Evolutionary conservation across 2,797 vertebrate species (phyloP), one percentile per base, ranked within the genome.

Genomic region (Macropus fuliginosus): DNA sequence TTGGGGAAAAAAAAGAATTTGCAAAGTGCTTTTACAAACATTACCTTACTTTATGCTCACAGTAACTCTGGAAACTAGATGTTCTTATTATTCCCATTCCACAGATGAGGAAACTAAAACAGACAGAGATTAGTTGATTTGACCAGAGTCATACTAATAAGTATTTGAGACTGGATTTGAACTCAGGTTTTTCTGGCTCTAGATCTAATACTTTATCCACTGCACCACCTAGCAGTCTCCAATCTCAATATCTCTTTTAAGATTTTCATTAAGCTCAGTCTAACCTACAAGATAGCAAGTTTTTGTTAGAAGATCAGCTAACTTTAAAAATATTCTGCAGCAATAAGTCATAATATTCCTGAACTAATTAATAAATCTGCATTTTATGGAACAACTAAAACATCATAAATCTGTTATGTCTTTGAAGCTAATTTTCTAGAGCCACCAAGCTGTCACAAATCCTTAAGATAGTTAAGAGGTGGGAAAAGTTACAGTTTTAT

Each of bases 341-440:
- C 55, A 92, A 16, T 90, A 96, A 95, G 46, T 0, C 12, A 90
- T 10, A 56, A 52, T 40, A 95, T 92, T 18, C n/a, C 0, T 81
- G 55, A 90, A 96, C 92, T 52, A 34, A 40, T 92, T 91, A 91
- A 94, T 94, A 96, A 97, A 52, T 91, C 56, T 74, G 3, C 55
- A 54, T 91, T 40, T 97, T 93, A 55, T 94, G 57, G 40, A 94
- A 91, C 4, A 91, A 46, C 21, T 93, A 46, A 96, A 97, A 95
- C 96, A 27, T 95, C 95, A 94, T 93, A 95, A 91, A 8, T 91
- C 18, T 29, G 27, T 46, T 34, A 8, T 2, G 0, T 24, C 94
- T 96, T 96, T 93, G 21, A 94, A 98, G 97, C 90, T 93, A 90
- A 55, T 81, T 96, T 95, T 40, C 52, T 94, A 1, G 21, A 74